Conservation (phyloP, 2,888 invertebrate species). For the Drosophila ustulata region DNA sequence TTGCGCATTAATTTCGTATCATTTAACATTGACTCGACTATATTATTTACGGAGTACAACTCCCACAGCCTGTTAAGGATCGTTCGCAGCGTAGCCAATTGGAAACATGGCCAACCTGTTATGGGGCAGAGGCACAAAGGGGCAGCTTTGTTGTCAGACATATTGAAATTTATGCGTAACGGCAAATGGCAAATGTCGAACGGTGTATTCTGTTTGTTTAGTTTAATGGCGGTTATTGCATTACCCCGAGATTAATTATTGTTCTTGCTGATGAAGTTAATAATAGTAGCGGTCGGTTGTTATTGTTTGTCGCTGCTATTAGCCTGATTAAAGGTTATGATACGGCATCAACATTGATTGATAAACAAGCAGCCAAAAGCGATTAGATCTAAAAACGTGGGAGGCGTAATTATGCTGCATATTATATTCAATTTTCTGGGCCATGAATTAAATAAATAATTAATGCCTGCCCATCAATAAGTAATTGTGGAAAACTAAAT, state of each 20-base stretch:
- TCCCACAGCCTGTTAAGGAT: constrained; percentile 21
- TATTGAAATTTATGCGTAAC: constrained; percentile 70
- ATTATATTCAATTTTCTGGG: not conserved
- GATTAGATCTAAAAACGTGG: not conserved
- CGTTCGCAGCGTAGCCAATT: constrained; percentile 38
- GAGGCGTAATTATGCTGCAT: not conserved
- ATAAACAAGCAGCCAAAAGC: not conserved
- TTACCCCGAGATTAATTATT: constrained; percentile 68
- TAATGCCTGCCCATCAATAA: not conserved
- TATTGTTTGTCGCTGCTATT: constrained; percentile 38
- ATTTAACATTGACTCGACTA: constrained; percentile 61
- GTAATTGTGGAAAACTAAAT: not conserved
- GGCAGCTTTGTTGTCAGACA: constrained; percentile 34
- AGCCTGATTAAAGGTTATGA: constrained; percentile 53
- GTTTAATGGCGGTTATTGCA: constrained; percentile 75
- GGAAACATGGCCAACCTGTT: constrained; percentile 30
- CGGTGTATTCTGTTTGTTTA: constrained; percentile 64
- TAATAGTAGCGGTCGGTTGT: constrained; percentile 25
- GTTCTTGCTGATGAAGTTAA: constrained; percentile 32
- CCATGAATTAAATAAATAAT: not conserved
- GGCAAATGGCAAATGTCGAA: constrained; percentile 33
- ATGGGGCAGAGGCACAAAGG: not conserved
- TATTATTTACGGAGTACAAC: constrained; percentile 61
- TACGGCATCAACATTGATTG: not conserved
- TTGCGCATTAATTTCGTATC: constrained; percentile 74